Conservation (phyloP, 37 sponge, comb jelly and placozoan species). For the Bolinopsis microptera region DNA sequence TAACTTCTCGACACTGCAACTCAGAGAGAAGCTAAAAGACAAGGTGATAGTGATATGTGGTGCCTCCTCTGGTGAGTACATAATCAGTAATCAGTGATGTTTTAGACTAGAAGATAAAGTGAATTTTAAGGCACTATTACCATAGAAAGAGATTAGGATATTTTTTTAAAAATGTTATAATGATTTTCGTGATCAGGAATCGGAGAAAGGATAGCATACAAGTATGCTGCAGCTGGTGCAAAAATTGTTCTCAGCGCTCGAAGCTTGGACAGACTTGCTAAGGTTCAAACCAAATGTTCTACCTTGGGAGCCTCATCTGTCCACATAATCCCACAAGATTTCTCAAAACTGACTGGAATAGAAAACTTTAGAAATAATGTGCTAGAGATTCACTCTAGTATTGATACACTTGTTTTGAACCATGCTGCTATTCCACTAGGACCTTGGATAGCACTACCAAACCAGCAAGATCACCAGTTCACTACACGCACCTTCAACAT, state of each 20-base stretch:
- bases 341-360: neutral
- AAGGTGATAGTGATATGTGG: constrained; percentile 4
- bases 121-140: too few species aligned
- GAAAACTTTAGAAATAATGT: neutral
- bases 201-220: constrained; percentile 70
- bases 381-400: neutral
- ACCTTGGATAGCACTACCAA: neutral
- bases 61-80: neutral
- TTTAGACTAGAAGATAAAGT: too few species aligned
- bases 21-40: neutral
- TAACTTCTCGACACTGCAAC: neutral
- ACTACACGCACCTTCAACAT: neutral
- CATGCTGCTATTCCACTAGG: constrained; percentile 29
- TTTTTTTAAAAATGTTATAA: neutral
- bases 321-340: neutral
- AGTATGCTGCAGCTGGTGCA: constrained; percentile 68
- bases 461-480: neutral
- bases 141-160: too few species aligned
- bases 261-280: constrained; percentile 61
- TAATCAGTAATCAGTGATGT: too few species aligned
- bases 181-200: constrained; percentile 19
- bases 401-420: neutral
- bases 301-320: neutral
- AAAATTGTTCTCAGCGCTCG: constrained; percentile 71
- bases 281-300: neutral